Percentiles rank a stretch among this genome's conserved stretches.
Conservation (phyloP, 2,888 invertebrate species). For the Rhopalosiphum nymphaeae region DNA sequence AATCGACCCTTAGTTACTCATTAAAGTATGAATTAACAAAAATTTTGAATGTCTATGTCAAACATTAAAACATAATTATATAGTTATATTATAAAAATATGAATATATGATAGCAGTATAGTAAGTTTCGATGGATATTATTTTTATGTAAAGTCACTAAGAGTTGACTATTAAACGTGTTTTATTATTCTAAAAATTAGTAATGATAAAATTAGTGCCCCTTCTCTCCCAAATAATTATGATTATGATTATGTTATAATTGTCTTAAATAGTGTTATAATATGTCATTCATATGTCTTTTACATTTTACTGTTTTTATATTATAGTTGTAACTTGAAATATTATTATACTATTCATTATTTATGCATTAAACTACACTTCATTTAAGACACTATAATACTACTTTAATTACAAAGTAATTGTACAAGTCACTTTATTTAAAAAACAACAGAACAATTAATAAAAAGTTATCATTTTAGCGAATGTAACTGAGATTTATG, state of each 20-base stretch:
- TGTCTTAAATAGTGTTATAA: not conserved
- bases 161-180: not conserved
- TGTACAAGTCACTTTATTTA: not conserved
- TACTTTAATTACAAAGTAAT: not conserved
- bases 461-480: not conserved
- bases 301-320: not conserved
- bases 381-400: not conserved
- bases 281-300: not conserved
- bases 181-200: not conserved
- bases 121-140: too few relatives aligned
- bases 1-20: too few relatives aligned
- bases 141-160: too few relatives aligned
- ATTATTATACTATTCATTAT: not conserved
- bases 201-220: not conserved
- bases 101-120: too few relatives aligned
- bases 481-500: not conserved
- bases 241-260: not conserved
- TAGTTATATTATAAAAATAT: too few relatives aligned
- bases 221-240: not conserved
- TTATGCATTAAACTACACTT: not conserved
- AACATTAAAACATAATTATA: too few relatives aligned
- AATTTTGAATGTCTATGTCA: too few relatives aligned
- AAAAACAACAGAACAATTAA: not conserved
- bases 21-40: too few relatives aligned
- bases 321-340: not conserved